Conservation (phyloP, 2,113 vertebrate genomes). For the Cricetomys ansorgei region DNA sequence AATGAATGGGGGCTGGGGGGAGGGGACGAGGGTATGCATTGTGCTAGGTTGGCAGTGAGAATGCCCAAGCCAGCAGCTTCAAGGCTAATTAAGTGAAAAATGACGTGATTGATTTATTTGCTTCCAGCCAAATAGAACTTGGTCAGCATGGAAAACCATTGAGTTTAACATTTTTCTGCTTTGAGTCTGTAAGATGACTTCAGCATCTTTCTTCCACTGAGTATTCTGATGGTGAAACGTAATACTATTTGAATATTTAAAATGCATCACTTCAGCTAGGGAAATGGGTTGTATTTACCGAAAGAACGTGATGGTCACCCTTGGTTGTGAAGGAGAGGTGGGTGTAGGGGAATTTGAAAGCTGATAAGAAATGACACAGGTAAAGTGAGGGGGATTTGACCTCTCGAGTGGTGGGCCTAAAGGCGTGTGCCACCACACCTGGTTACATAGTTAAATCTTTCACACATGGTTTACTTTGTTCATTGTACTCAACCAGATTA, state of each 20-base stretch:
- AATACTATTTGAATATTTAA: slow-evolving; percentile 2
- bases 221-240: background rate
- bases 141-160: slow-evolving; percentile 67
- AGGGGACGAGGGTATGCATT: background rate
- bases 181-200: slow-evolving; percentile 28
- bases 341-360: background rate
- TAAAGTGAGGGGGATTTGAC: too few species aligned
- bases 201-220: background rate
- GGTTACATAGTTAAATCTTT: background rate
- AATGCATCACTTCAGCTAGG: background rate
- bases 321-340: background rate
- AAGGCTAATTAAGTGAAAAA: slow-evolving; percentile 72
- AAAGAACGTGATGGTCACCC: background rate
- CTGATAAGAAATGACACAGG: background rate
- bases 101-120: slow-evolving; percentile 69
- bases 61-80: slow-evolving; percentile 52
- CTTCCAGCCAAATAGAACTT: slow-evolving; percentile 54
- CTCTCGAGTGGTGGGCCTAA: background rate
- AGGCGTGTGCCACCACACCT: too few species aligned
- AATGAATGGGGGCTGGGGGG: background rate
- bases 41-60: slow-evolving; percentile 22
- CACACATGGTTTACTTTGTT: background rate
- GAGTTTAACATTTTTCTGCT: slow-evolving; percentile 43
- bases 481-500: background rate
- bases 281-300: background rate